These are phyloP conservation scores for Balearica regulorum DNA, from an alignment of 2,797 vertebrate species.

Conservation along the genomic window DNA sequence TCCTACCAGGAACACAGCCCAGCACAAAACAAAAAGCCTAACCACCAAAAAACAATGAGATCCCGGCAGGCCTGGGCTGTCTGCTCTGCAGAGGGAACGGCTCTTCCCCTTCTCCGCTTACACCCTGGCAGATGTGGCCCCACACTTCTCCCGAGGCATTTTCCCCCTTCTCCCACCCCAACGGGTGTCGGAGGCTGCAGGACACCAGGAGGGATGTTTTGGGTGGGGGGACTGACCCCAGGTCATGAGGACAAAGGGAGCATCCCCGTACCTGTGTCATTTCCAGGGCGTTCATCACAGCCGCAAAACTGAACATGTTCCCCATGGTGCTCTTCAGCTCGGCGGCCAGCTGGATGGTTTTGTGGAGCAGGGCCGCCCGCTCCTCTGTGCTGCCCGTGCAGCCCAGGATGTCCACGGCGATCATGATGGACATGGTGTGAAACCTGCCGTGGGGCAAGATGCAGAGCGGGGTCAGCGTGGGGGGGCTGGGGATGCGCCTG, in stretches of 20 bases:
- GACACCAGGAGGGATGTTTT: neutral
- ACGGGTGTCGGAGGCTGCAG: rapidly evolving
- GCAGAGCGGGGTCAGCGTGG: neutral
- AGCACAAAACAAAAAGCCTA: constrained; percentile 46
- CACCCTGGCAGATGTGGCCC: neutral
- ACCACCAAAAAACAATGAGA: neutral
- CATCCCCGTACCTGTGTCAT: constrained; percentile 84
- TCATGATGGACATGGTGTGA: constrained; percentile 98
- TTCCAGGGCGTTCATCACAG: constrained; percentile 95
- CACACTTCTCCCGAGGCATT: neutral
- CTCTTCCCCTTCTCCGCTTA: constrained; percentile 1
- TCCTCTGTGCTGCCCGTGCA: constrained; percentile 94
- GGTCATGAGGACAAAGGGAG: neutral
- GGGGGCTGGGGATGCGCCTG: neutral
- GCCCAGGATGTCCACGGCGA: constrained; percentile 94
- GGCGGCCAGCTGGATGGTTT: constrained; percentile 94
- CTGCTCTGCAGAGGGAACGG: neutral
- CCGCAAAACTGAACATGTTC: constrained; percentile 97
- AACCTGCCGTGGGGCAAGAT: constrained; percentile 74
- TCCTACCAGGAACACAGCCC: constrained; percentile 58
- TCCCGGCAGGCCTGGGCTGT: neutral
- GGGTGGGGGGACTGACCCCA: neutral
- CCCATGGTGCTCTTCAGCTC: constrained; percentile 94
- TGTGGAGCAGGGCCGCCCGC: constrained; percentile 90
- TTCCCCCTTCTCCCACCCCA: neutral